Percentiles rank a stretch among this genome's conserved stretches.
phyloP scores from a whole-genome alignment of 2,797 vertebrate genomes.

The Mormyrops boulengeri region DNA sequence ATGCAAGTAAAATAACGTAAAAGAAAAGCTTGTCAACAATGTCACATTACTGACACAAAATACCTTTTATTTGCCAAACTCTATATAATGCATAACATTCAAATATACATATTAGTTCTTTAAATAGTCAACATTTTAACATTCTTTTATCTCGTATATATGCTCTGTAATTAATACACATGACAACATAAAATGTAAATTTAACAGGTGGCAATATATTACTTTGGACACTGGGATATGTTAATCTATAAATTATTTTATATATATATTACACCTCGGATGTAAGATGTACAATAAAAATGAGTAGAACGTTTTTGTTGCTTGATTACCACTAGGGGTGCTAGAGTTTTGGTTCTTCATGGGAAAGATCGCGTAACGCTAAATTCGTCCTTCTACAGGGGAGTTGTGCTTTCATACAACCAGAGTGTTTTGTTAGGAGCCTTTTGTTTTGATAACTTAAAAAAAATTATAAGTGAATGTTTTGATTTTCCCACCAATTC shows the following conservation, averaged over 20 bases:
- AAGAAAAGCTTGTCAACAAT: neutral
- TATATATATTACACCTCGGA: neutral
- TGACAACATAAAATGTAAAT: conserved; percentile 43
- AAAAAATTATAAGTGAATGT: neutral
- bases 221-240: conserved; percentile 53
- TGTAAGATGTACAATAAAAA: neutral
- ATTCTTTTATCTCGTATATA: conserved; percentile 48
- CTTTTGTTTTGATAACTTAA: neutral
- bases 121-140: conserved; percentile 57
- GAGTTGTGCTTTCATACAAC: neutral
- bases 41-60: conserved; percentile 79
- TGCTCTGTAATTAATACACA: conserved; percentile 64
- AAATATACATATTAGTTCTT: conserved; percentile 90
- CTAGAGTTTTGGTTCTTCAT: conserved; percentile 25
- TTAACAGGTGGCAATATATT: conserved; percentile 86
- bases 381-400: neutral
- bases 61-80: conserved; percentile 84
- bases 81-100: conserved; percentile 79
- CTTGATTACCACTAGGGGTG: conserved; percentile 10
- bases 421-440: neutral
- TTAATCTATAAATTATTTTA: conserved; percentile 41
- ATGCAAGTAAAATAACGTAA: neutral
- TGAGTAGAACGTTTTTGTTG: neutral
- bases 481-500: neutral
- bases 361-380: conserved; percentile 26